Conservation (phyloP, 2,888 invertebrate species). For the Pardosa pseudoannulata region DNA sequence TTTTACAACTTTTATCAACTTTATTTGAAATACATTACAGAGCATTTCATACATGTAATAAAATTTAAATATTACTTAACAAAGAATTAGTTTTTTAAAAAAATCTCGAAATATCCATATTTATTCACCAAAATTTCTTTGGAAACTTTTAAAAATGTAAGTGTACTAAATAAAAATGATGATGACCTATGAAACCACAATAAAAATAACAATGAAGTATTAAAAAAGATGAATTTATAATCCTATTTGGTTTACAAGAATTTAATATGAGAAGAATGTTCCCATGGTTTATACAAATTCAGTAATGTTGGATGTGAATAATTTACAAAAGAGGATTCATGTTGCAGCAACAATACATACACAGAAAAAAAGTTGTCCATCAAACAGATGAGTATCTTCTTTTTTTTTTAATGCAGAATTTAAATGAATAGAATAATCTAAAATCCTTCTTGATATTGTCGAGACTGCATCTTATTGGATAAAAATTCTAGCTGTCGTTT, state of each 20-base stretch:
- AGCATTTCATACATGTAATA: too few species aligned
- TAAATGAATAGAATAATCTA: conserved; percentile 76
- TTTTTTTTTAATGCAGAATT: conserved; percentile 21
- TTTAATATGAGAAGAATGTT: conserved; percentile 49
- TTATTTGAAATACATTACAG: too few species aligned
- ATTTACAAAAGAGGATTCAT: conserved; percentile 51
- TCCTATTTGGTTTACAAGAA: background rate
- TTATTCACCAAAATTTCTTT: too few species aligned
- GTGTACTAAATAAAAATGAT: too few species aligned
- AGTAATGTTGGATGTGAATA: conserved; percentile 31
- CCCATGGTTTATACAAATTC: conserved; percentile 50
- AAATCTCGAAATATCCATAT: too few species aligned
- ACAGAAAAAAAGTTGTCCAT: background rate
- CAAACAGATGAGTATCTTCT: conserved; percentile 36
- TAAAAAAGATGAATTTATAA: background rate
- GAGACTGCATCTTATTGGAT: conserved; percentile 89
- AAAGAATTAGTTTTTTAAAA: too few species aligned
- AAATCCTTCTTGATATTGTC: conserved; percentile 92
- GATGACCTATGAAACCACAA: too few species aligned
- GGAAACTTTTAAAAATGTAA: too few species aligned
- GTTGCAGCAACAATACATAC: background rate
- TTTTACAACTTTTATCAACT: too few species aligned
- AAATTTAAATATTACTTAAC: too few species aligned
- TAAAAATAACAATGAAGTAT: too few species aligned
- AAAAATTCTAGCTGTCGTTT: conserved; percentile 92